phyloP scores from a whole-genome alignment of 2,113 vertebrate species.

The Cyphomyrus discorhynchus region DNA sequence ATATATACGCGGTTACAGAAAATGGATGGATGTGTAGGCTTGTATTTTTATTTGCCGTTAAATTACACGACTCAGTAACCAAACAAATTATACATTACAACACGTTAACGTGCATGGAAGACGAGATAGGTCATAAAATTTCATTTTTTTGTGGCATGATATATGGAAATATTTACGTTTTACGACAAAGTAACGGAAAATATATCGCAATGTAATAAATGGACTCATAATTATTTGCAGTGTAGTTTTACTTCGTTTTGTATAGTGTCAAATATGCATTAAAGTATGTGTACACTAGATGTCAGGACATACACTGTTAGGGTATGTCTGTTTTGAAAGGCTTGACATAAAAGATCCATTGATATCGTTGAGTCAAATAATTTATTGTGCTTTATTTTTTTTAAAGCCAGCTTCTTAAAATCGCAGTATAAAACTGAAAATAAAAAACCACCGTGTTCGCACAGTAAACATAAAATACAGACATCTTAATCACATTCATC shows the following conservation, averaged over 20 bases:
- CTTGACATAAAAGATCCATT: background rate
- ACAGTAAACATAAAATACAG: constrained; percentile 1
- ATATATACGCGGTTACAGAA: background rate
- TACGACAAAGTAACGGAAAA: background rate
- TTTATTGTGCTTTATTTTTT: constrained; percentile 23
- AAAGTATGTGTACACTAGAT: constrained; percentile 1
- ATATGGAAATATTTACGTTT: background rate
- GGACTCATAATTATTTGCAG: background rate
- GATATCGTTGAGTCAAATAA: background rate
- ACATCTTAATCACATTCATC: background rate
- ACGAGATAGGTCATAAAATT: background rate
- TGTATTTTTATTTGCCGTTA: background rate
- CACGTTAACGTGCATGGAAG: background rate
- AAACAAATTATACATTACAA: background rate
- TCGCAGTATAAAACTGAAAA: constrained; percentile 34
- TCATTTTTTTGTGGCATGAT: background rate
- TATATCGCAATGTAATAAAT: background rate
- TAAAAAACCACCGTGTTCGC: background rate
- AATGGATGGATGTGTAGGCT: background rate
- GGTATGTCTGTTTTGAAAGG: background rate
- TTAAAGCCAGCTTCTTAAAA: constrained; percentile 54
- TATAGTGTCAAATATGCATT: background rate
- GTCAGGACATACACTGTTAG: background rate
- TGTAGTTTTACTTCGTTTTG: background rate
- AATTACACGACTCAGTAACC: background rate